Percentiles rank a stretch among this genome's conserved stretches.
Evolutionary conservation across 2,113 vertebrate species (phyloP).

Genomic region (Sylvilagus bachmani): DNA sequence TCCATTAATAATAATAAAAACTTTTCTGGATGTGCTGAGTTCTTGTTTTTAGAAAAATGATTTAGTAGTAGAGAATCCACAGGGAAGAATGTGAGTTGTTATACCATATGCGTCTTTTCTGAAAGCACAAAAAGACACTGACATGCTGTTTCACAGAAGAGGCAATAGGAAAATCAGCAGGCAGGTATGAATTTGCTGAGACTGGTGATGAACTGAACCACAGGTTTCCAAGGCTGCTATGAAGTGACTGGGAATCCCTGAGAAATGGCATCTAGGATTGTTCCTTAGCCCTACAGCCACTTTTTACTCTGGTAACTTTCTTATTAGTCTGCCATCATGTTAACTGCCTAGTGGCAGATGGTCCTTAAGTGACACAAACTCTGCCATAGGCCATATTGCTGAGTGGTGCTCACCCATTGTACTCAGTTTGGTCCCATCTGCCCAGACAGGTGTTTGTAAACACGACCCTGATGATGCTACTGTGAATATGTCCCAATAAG

Average conservation of each 20-base stretch:
- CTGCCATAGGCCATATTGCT: constrained; percentile 2
- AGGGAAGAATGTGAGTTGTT: constrained; percentile 29
- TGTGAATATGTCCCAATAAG: neutral
- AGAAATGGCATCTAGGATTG: neutral
- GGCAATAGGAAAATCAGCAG: constrained; percentile 59
- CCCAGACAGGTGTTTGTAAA: constrained; percentile 62
- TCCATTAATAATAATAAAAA: constrained; percentile 51
- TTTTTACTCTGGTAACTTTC: constrained; percentile 39
- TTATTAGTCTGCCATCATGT: constrained; percentile 54
- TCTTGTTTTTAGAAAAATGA: constrained; percentile 57
- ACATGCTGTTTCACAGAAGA: constrained; percentile 61
- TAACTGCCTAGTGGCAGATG: constrained; percentile 60
- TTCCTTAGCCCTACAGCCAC: neutral
- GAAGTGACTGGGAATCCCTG: constrained; percentile 7
- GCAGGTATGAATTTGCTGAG: neutral
- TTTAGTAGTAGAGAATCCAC: constrained; percentile 46
- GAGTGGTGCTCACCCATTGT: neutral
- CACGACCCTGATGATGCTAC: neutral
- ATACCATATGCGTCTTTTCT: neutral
- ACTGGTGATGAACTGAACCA: constrained; percentile 51
- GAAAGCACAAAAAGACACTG: constrained; percentile 36
- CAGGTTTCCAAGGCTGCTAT: neutral
- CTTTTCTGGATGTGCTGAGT: constrained; percentile 22
- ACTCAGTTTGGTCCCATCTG: constrained; percentile 53
- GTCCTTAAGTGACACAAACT: constrained; percentile 22